Base-by-base conservation (phyloP, 1,140 invertebrate genomes). In the Aethina tumida region DNA sequence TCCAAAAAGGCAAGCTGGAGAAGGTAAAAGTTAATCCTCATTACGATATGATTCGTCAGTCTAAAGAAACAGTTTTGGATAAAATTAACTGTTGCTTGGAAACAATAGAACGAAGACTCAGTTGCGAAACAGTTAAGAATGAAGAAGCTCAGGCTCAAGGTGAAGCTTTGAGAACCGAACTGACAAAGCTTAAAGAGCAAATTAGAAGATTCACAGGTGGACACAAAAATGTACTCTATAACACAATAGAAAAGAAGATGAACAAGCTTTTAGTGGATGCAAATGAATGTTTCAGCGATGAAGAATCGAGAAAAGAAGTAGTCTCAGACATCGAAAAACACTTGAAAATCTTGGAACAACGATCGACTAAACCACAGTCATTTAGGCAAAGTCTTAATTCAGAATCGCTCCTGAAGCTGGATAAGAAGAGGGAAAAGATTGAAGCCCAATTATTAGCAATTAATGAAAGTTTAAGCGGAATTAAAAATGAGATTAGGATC, bases 161-260 rank as follows among this genome's bases (percentile, higher is more conserved):
- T 8, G 36, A 35, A 35, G 26, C 41, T 19, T 24, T 49, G 14
- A 43, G 39, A 41, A 14, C 14, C 2, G 37, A 42, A 29, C 16
- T 52, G 24, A 30, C 33, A 2, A 19, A 9, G 10, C 17, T 53
- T 8, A 48, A 40, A 22, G 48, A 43, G 3, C 47, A 50, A 43
- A 45, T 53, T 2, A 39, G 45, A 3, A 18, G 45, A 14, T 53
- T 50, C 33, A 41, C 43, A 20, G 50, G 50, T 6, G 41, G 42
- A 6, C 50, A 45, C 18, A 45, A 43, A 30, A 40, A 47, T 8
- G 50, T 53, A 1, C 16, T 48, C 12, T 53, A 50, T 14, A 53
- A 48, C 10, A 24, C 40, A 13, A 40, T 53, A n/a, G 50, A 53
- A 22, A 35, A 39, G 14, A 48, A 50, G 9, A 20, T 53, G 2